phyloP scores from a whole-genome alignment of 2,888 invertebrate species.

The Lochmaea crataegi region DNA sequence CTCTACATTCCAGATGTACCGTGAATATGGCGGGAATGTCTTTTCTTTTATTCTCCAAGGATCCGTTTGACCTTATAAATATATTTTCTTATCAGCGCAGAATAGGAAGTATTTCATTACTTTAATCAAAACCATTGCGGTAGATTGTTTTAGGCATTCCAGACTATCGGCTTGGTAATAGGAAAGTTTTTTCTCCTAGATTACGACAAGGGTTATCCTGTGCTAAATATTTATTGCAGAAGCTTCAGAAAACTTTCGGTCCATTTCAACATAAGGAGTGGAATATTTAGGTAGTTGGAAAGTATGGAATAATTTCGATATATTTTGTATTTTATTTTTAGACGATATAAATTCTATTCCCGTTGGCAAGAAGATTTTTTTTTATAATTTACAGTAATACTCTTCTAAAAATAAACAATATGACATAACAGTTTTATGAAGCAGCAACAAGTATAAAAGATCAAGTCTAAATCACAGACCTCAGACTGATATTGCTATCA shows the following conservation, averaged over 20 bases:
- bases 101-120: constrained; percentile 50
- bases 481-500: no score
- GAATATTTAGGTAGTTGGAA: not conserved
- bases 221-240: not conserved
- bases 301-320: not conserved
- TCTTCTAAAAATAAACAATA: no score
- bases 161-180: constrained; percentile 22
- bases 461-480: no score
- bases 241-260: not conserved
- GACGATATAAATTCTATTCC: no score
- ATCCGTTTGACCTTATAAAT: constrained; percentile 45
- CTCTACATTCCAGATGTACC: constrained; percentile 48
- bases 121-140: constrained; percentile 42
- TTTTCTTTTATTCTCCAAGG: constrained; percentile 46
- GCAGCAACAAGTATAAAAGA: no score
- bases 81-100: constrained; percentile 46
- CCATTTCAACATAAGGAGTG: not conserved
- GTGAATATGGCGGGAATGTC: constrained; percentile 45
- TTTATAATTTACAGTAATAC: no score
- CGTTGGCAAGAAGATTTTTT: no score
- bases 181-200: constrained; percentile 19
- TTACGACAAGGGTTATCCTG: not conserved
- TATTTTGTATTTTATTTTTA: not conserved
- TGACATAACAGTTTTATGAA: no score
- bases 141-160: constrained; percentile 35